Evolutionary conservation across 2,888 invertebrate species (phyloP).

Genomic region (Pantelozetes paolii): DNA sequence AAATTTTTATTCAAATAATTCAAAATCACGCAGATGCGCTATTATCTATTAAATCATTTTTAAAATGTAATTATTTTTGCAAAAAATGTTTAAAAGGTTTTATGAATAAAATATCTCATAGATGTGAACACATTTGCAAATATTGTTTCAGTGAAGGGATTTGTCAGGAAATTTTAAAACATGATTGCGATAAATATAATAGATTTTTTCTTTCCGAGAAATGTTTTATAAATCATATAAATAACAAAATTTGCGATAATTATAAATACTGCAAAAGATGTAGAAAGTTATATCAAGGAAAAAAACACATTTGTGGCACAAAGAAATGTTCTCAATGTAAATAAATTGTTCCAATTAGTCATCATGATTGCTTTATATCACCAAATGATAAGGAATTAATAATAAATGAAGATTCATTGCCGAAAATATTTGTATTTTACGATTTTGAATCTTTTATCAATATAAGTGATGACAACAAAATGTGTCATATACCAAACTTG

Average conservation of each 20-base stretch:
- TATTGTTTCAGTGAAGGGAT: not conserved
- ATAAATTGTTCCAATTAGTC: not conserved
- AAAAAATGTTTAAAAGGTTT: constrained; percentile 20
- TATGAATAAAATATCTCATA: not conserved
- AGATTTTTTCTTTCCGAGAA: not conserved
- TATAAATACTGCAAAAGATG: not conserved
- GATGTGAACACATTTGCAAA: not conserved
- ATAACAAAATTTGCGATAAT: constrained; percentile 4
- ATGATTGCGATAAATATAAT: not conserved
- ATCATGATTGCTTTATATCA: not conserved
- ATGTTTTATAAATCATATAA: not conserved
- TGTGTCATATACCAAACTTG: constrained; percentile 17
- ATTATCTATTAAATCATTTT: constrained; percentile 21
- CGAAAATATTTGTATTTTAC: constrained; percentile 19
- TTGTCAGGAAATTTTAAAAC: not conserved
- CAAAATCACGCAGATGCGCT: constrained; percentile 14
- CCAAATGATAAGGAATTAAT: not conserved
- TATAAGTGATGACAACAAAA: not conserved
- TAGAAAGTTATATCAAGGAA: not conserved
- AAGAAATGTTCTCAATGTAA: not conserved
- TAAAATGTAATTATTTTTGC: constrained; percentile 25
- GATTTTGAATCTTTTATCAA: constrained; percentile 20
- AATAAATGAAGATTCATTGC: not conserved
- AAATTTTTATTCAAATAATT: constrained; percentile 2
- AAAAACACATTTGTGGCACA: not conserved